A percentile compares a stretch with the other conserved stretches of the same genome.
phyloP scores from a whole-genome alignment of 2,888 invertebrate species.

The Phyto melanocephala region DNA sequence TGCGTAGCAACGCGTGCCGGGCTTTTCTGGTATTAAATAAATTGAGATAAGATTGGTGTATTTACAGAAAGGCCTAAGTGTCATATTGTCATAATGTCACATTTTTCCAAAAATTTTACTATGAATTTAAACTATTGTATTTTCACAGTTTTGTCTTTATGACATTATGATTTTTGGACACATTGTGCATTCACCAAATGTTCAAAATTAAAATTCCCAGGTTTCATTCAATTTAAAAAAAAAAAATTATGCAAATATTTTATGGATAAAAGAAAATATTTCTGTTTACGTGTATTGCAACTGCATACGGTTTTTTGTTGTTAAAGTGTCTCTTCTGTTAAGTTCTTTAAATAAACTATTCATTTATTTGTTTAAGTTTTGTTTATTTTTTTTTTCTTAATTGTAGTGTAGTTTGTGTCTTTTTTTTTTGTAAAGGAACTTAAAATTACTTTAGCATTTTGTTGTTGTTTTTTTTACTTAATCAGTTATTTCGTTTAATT shows the following conservation, averaged over 20 bases:
- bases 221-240: not conserved
- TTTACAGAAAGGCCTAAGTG: too few relatives aligned
- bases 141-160: too few relatives aligned
- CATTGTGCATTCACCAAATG: too few relatives aligned
- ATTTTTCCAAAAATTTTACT: too few relatives aligned
- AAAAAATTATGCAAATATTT: not conserved
- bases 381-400: not conserved
- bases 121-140: too few relatives aligned
- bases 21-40: too few relatives aligned
- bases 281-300: too few relatives aligned
- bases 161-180: too few relatives aligned
- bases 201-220: not conserved
- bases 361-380: conserved; percentile 34
- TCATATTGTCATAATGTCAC: too few relatives aligned
- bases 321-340: not conserved
- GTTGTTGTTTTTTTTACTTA: conserved; percentile 5
- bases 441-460: conserved; percentile 16
- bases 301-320: not conserved
- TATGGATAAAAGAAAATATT: not conserved
- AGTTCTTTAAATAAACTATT: not conserved
- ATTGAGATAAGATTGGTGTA: too few relatives aligned
- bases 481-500: conserved; percentile 41
- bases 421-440: conserved; percentile 10
- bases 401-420: too few relatives aligned
- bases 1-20: too few relatives aligned